phyloP scores from a whole-genome alignment of 2,113 vertebrate genomes.

The Diglossa brunneiventris region DNA sequence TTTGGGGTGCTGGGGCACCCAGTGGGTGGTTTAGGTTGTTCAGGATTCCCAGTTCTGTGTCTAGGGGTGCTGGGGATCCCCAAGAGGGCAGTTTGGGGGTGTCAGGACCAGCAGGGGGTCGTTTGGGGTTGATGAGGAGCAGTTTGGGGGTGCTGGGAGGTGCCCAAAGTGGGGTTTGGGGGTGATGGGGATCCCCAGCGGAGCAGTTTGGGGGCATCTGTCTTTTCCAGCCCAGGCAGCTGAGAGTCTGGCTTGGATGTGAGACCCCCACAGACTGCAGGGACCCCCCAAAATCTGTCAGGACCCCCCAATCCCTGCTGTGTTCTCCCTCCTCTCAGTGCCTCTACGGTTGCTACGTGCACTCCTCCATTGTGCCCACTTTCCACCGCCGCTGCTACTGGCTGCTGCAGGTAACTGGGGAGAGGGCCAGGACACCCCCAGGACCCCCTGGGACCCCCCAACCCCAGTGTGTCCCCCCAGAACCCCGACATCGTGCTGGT shows the following conservation, averaged over 20 bases:
- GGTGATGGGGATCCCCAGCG: background rate
- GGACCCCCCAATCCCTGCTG: background rate
- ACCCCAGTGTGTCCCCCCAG: too few relatives aligned
- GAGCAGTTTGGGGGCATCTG: too few relatives aligned
- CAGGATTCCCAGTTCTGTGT: background rate
- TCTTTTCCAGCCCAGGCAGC: background rate
- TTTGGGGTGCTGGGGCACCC: background rate
- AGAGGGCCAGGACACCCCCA: background rate
- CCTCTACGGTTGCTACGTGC: background rate
- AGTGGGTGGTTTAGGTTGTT: background rate
- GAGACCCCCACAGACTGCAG: rapidly evolving
- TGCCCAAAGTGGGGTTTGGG: background rate
- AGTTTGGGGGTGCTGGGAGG: background rate
- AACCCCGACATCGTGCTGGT: too few relatives aligned
- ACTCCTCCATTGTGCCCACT: background rate
- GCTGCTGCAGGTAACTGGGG: background rate
- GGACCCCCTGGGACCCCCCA: background rate
- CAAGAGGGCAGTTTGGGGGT: too few relatives aligned
- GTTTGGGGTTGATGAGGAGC: too few relatives aligned
- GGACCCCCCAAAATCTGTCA: too few relatives aligned
- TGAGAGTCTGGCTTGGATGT: background rate
- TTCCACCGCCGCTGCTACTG: slow-evolving; percentile 3
- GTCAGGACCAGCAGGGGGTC: too few relatives aligned
- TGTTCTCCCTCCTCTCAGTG: background rate
- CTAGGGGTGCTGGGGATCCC: too few relatives aligned